Evolutionary conservation across 2,888 invertebrate species (phyloP), one percentile per base, ranked within the genome.

Genomic region (Chrysolina haemoptera): DNA sequence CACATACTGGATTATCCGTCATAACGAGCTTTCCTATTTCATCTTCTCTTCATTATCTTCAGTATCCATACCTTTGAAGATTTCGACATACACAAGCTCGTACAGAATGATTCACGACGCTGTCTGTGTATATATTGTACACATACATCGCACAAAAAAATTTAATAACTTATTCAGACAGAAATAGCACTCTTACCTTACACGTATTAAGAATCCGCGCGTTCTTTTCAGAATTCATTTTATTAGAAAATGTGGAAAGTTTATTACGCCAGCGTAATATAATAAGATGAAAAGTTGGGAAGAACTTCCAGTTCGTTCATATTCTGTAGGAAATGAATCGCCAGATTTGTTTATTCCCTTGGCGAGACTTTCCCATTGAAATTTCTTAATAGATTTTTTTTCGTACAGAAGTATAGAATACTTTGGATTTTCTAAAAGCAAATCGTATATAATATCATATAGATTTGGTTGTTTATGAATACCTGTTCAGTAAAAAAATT

Each of bases 241-340:
- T 72, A 74, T 66, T 68, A 70, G 68, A 71, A 72, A 72, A 76
- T 35, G 68, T 50, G 68, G 55, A 62, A 70, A 75, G 74, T 76
- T 76, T 73, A 75, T 77, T 77, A 73, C 71, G 65, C 73, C 70
- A 69, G 73, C 71, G 68, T 73, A 73, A 73, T 75, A 73, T 71
- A 73, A 70, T 71, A 68, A 73, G 74, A 71, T 66, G 66, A 68
- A 72, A 73, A 71, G 64, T 71, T 74, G 18, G 50, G 53, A 55
- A 10, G 41, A 66, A 70, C 70, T 74, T 70, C 67, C 41, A 20
- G 16, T 62, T 53, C 73, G n/a, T 73, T 68, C 68, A 73, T 73
- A 68, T 72, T 40, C 12, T 59, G 64, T 68, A 72, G 3, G 11
- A 1, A 27, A 43, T 20, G 67, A 16, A 12, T 48, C 18, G 35